phyloP scores from a whole-genome alignment of 2,888 invertebrate species.

The Pyrrhosoma nymphula region DNA sequence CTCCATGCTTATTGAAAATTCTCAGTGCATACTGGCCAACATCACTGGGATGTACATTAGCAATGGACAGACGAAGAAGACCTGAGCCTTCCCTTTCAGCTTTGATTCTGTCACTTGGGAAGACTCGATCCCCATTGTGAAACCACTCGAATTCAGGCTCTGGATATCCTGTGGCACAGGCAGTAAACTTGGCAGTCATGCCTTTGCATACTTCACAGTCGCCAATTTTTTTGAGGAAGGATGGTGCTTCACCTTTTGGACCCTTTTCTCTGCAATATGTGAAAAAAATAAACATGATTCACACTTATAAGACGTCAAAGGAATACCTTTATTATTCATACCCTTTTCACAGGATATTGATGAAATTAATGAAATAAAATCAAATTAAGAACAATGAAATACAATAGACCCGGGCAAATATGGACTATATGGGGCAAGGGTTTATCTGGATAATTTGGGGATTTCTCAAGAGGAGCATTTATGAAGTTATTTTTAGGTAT shows the following conservation, averaged over 20 bases:
- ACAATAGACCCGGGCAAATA: too few relatives aligned
- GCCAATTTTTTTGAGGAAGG: constrained; percentile 93
- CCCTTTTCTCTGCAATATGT: constrained; percentile 82
- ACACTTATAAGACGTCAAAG: neutral
- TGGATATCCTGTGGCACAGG: constrained; percentile 92
- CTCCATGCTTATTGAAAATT: constrained; percentile 91
- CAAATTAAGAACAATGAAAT: too few relatives aligned
- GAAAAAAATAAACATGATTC: neutral
- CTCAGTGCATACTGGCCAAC: constrained; percentile 91
- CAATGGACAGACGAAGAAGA: constrained; percentile 89
- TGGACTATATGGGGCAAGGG: too few relatives aligned
- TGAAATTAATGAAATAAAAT: neutral
- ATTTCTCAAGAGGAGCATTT: too few relatives aligned
- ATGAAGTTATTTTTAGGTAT: too few relatives aligned
- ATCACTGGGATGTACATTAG: constrained; percentile 88
- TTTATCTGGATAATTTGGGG: too few relatives aligned
- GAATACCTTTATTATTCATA: neutral
- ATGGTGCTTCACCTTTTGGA: constrained; percentile 89
- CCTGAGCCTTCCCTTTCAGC: constrained; percentile 92
- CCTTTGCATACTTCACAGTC: constrained; percentile 92
- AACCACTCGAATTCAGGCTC: constrained; percentile 94
- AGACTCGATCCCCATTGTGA: constrained; percentile 88
- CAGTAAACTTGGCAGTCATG: constrained; percentile 95
- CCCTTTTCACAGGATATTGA: neutral
- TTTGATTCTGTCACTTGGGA: constrained; percentile 89